Base-by-base conservation (phyloP, 2,797 vertebrate genomes). In the Chelon auratus region DNA sequence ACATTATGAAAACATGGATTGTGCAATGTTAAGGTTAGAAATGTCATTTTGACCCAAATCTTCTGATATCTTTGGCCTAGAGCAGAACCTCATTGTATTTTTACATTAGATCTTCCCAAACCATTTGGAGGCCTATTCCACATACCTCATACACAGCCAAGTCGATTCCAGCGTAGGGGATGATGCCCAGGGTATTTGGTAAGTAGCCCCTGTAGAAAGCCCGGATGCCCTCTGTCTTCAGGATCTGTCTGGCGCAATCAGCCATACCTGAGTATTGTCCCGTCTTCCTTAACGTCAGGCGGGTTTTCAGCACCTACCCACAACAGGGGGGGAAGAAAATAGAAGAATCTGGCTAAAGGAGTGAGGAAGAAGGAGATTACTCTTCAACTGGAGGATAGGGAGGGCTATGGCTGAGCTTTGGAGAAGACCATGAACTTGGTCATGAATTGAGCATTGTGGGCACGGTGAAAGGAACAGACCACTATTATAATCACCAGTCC, bases 111-210 rank as follows among this genome's bases (percentile, higher is more conserved):
- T 33, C 30, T 33, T 33, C 30, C 30, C 5, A 33, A 33, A 33
- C 5, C 30, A 33, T 33, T 33, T 33, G 7, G 30, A 33, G 30
- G 30, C 30, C 30, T 8, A 1, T 33, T 33, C 7, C 5, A 83
- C 85, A 52, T 81, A 97, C 97, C 96, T 98, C 97, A 83, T 98
- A 98, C 55, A 97, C 95, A 74, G 96, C 95, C 80, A 98, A 91
- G 82, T 98, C 97, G 47, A 98, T 98, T 66, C 97, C 97, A 70
- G 97, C 97, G 2, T 98, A 98, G 18, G 97, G 97, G 89, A 98
- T 97, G 80, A 98, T 97, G 71, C 97, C 97, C 72, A 98, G 82
- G 45, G 97, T 96, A 66, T 98, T 98, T 53, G 97, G 97, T 64
- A 97, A n/a, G 61, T 97, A 98, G 36, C 97, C 97, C 87, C 96